These are phyloP conservation scores for Eucidaris tribuloides DNA, from an alignment of 35 echinoderm and acorn worm genomes.

Conservation along the genomic window DNA sequence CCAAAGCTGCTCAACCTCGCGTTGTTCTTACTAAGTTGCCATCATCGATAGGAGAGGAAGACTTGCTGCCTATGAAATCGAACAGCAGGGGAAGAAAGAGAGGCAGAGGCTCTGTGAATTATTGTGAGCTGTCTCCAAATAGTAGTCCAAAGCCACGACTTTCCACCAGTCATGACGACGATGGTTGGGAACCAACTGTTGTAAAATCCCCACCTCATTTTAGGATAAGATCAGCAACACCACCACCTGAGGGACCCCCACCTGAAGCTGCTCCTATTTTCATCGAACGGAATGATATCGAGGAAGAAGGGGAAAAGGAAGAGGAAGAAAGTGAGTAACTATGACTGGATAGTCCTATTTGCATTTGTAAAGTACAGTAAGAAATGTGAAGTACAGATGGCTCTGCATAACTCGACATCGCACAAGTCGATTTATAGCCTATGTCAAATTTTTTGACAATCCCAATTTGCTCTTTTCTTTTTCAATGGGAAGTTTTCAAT, in stretches of 20 bases:
- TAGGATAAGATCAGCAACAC: background rate
- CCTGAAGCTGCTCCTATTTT: constrained; percentile 36
- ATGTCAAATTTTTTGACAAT: too few relatives aligned
- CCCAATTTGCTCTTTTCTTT: too few relatives aligned
- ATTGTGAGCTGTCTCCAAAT: constrained; percentile 8
- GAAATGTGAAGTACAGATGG: too few relatives aligned
- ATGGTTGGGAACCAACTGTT: constrained; percentile 37
- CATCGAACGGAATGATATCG: constrained; percentile 40
- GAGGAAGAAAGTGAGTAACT: constrained; percentile 17
- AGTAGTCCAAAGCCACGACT: background rate
- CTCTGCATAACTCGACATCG: too few relatives aligned
- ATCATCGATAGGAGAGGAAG: constrained; percentile 11
- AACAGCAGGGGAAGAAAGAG: constrained; percentile 27
- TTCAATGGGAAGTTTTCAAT: too few relatives aligned
- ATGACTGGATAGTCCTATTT: too few relatives aligned
- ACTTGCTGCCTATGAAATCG: constrained; percentile 3
- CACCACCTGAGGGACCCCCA: constrained; percentile 13
- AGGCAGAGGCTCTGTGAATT: constrained; percentile 3
- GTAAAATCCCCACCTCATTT: background rate
- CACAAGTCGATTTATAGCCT: too few relatives aligned
- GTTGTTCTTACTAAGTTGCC: constrained; percentile 35
- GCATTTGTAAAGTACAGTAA: too few relatives aligned
- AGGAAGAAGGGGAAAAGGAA: constrained; percentile 17
- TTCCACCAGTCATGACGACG: background rate
- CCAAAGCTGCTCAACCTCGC: constrained; percentile 33